These are phyloP conservation scores for Sus scrofa DNA, from an alignment of 2,113 vertebrate genomes.

Conservation along the genomic window DNA sequence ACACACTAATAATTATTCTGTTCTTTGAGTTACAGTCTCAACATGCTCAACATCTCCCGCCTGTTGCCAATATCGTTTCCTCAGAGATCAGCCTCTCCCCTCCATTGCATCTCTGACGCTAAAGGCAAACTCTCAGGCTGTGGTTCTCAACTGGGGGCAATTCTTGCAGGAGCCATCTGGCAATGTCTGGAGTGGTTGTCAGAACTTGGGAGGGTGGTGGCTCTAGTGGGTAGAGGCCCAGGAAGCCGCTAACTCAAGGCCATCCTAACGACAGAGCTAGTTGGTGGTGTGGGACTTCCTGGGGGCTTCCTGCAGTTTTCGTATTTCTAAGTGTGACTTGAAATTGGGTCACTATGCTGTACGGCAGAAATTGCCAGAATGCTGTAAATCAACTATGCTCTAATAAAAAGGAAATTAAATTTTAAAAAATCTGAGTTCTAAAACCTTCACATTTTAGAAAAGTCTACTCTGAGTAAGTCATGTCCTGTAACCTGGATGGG, in stretches of 20 bases:
- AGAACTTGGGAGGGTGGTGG: background rate
- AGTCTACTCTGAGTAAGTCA: background rate
- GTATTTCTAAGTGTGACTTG: background rate
- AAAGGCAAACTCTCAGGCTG: background rate
- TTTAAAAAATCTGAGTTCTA: background rate
- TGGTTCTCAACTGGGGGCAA: background rate
- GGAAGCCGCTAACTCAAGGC: background rate
- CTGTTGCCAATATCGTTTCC: background rate
- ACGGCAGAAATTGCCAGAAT: too few relatives aligned
- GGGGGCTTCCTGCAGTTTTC: background rate
- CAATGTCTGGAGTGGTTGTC: background rate
- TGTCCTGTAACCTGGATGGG: background rate
- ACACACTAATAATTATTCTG: background rate
- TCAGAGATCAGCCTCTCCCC: rapidly evolving
- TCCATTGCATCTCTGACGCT: background rate
- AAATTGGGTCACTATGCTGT: background rate
- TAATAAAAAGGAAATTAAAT: too few relatives aligned
- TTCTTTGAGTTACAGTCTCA: background rate
- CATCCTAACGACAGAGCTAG: too few relatives aligned
- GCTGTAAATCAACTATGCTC: too few relatives aligned
- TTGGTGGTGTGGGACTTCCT: rapidly evolving
- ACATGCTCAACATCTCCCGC: background rate
- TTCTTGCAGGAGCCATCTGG: background rate
- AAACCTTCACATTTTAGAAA: background rate
- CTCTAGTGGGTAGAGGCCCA: background rate